Evolutionary conservation across 2,888 invertebrate genomes (phyloP).

Genomic region (Dynastes hyllus): DNA sequence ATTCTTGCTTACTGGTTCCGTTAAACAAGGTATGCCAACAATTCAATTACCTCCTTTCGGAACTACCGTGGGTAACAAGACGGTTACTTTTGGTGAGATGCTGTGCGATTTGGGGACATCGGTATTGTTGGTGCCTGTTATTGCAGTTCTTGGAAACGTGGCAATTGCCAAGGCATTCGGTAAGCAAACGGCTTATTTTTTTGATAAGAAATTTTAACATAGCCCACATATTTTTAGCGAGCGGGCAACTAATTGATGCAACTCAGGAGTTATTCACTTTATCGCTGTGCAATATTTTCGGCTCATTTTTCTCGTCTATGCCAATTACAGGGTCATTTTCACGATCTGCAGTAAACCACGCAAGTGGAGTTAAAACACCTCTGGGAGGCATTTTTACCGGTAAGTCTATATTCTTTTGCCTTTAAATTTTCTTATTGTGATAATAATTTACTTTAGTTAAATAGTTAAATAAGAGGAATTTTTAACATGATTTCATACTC

Average conservation of each 20-base stretch:
- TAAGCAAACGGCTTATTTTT: constrained; percentile 69
- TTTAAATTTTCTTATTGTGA: no score
- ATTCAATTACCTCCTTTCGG: constrained; percentile 82
- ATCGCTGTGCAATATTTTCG: constrained; percentile 88
- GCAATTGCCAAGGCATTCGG: constrained; percentile 97
- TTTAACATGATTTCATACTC: no score
- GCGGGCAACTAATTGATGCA: constrained; percentile 88
- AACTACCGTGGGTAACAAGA: constrained; percentile 76
- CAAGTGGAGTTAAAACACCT: constrained; percentile 94
- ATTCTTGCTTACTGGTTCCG: constrained; percentile 84
- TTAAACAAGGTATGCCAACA: constrained; percentile 83
- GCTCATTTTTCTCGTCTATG: constrained; percentile 92
- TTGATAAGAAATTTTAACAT: no score
- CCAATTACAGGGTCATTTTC: constrained; percentile 94
- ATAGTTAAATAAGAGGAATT: no score
- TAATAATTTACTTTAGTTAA: no score
- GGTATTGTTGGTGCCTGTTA: constrained; percentile 89
- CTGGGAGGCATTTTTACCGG: constrained; percentile 90
- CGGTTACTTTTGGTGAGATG: constrained; percentile 80
- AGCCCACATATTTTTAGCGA: constrained; percentile 72
- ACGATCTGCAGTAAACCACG: constrained; percentile 93
- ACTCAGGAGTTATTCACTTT: constrained; percentile 93
- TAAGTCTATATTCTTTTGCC: constrained; percentile 60
- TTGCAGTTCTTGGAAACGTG: constrained; percentile 93
- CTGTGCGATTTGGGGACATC: constrained; percentile 88